Conservation (phyloP, 2,797 vertebrate species). For the Hippocampus kuda region DNA sequence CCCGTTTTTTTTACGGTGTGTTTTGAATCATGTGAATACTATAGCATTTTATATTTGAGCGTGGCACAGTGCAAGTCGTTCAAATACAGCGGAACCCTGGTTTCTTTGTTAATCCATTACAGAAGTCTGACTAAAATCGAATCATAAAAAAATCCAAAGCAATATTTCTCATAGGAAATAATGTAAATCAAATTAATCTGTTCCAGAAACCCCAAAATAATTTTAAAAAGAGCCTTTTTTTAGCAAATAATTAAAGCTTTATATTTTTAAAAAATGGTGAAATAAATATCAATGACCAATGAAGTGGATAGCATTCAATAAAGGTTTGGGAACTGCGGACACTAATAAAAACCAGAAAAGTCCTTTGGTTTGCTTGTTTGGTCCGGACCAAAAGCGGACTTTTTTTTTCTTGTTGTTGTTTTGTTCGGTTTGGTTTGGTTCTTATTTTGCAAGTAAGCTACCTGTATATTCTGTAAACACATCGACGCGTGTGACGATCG, state of each 20-base stretch:
- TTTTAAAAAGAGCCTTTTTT: too few relatives aligned
- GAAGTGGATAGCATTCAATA: too few relatives aligned
- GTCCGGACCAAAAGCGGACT: too few relatives aligned
- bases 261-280: not conserved
- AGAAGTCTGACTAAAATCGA: not conserved
- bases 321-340: too few relatives aligned
- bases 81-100: not conserved
- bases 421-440: too few relatives aligned
- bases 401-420: too few relatives aligned
- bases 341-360: too few relatives aligned
- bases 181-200: not conserved
- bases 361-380: too few relatives aligned
- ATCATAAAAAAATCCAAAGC: not conserved
- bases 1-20: constrained; percentile 66
- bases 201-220: not conserved
- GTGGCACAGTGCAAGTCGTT: not conserved
- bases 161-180: not conserved
- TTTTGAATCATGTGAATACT: constrained; percentile 5
- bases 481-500: too few relatives aligned
- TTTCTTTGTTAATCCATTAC: not conserved
- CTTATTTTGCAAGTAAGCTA: too few relatives aligned
- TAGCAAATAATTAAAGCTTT: not conserved
- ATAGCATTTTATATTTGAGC: not conserved
- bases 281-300: too few relatives aligned
- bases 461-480: too few relatives aligned